Conservation (phyloP, 1,140 invertebrate species). For the Zaprionus vittiger region DNA sequence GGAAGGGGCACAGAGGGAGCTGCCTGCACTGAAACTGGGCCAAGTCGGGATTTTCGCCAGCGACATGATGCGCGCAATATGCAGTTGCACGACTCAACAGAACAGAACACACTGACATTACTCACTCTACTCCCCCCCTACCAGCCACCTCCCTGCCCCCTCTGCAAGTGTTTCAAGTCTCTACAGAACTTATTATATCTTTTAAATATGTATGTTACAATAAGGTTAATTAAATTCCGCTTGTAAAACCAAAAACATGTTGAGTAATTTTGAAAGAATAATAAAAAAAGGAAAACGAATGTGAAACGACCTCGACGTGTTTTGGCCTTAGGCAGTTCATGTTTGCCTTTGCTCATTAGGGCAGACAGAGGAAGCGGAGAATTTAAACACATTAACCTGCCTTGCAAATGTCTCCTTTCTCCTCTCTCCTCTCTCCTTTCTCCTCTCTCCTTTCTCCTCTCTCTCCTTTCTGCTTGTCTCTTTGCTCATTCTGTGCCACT, state of each 20-base stretch:
- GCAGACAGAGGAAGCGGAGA: constrained; percentile 42
- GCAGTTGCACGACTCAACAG: neutral
- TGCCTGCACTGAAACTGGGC: constrained; percentile 15
- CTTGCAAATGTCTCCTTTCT: neutral
- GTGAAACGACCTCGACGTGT: constrained; percentile 38
- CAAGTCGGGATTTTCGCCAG: neutral
- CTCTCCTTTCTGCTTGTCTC: neutral
- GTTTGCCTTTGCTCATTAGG: constrained; percentile 57
- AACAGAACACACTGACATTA: neutral
- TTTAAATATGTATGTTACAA: neutral
- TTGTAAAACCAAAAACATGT: constrained; percentile 21
- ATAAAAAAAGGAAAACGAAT: constrained; percentile 21
- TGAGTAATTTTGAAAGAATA: constrained; percentile 39
- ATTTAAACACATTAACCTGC: constrained; percentile 1
- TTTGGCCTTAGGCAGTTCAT: constrained; percentile 45
- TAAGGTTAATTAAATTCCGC: constrained; percentile 55
- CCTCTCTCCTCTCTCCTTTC: neutral
- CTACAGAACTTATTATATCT: neutral
- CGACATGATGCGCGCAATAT: neutral
- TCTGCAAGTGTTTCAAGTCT: neutral
- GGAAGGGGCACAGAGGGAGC: neutral
- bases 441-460: neutral
- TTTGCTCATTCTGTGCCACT: neutral
- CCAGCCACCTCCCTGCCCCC: neutral
- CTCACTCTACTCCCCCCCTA: neutral